Percentiles rank a stretch among this genome's conserved stretches.
These are phyloP conservation scores for Malurus alboscapulatus DNA, from an alignment of 2,113 vertebrate species.

Conservation along the genomic window DNA sequence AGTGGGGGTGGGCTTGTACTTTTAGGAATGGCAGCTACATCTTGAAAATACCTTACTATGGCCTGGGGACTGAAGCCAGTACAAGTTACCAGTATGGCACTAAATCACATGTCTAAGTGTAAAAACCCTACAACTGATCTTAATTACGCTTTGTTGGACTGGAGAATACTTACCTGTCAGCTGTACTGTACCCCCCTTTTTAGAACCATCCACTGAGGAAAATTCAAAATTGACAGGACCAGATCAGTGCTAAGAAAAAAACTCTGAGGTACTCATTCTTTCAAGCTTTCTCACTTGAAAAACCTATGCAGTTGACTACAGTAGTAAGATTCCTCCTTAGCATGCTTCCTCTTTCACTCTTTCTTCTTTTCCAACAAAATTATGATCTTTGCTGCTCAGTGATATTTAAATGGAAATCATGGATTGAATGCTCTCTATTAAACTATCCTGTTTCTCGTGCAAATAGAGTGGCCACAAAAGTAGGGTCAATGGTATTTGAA, in stretches of 20 bases:
- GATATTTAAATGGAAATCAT: not conserved
- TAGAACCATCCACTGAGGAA: not conserved
- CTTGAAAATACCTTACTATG: not conserved
- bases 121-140: not conserved
- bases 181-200: not conserved
- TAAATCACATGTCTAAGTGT: not conserved
- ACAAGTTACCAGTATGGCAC: not conserved
- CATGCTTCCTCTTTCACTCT: not conserved
- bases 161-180: not conserved
- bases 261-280: not conserved
- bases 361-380: not conserved
- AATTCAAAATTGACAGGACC: not conserved
- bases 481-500: not conserved
- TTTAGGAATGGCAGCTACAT: not conserved
- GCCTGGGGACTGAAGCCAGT: not conserved
- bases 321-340: not conserved
- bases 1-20: not conserved
- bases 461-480: not conserved
- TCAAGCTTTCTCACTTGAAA: not conserved
- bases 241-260: not conserved
- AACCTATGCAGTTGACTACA: not conserved
- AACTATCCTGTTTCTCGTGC: not conserved
- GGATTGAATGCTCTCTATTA: not conserved
- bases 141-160: not conserved
- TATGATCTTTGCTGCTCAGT: not conserved